Evolutionary conservation across 2,888 invertebrate species (phyloP), one percentile per base, ranked within the genome.

Genomic region (Leucophenga montana): DNA sequence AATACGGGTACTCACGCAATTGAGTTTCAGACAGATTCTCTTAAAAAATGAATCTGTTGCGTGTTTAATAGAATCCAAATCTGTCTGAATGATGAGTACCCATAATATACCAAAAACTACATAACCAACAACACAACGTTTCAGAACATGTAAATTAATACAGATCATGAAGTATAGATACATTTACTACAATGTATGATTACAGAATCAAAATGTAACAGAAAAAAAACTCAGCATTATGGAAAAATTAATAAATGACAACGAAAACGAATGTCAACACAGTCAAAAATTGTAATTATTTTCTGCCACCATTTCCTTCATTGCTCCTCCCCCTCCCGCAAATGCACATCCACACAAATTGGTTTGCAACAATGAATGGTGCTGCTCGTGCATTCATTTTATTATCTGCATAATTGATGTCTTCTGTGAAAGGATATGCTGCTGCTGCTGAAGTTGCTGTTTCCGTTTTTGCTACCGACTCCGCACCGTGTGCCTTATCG

Each of bases 261-360:
- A 53, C 50, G 14, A 68, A 62, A 62, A 20, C 59, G 56, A 64
- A 50, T 71, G 73, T 71, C 73, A 71, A 66, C 71, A 61, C 57
- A 70, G 66, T 66, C 67, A 61, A 69, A 68, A 68, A 71, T 62
- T 66, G 71, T 70, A 71, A 73, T 73, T 71, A 71, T 70, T 70
- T 71, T 57, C 70, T 56, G 66, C 71, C 71, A 66, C 68, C 67
- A 66, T 57, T 22, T 50, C 16, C 13, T 8, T 4, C 16, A n/a
- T 50, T 57, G 20, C 27, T 14, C 6, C 8, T 20, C 22, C 57
- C 5, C 14, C 57, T 50, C n/a, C 39, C n/a, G 46, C 62, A 64
- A 46, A 57, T 22, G 13, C 22, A 13, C 56, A 56, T 13, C 4
- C 65, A 27, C 20, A n/a, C 9, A 5, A 31, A 31, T 20, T 13